phyloP scores from a whole-genome alignment of 2,113 vertebrate genomes.

The Sylvietta virens region DNA sequence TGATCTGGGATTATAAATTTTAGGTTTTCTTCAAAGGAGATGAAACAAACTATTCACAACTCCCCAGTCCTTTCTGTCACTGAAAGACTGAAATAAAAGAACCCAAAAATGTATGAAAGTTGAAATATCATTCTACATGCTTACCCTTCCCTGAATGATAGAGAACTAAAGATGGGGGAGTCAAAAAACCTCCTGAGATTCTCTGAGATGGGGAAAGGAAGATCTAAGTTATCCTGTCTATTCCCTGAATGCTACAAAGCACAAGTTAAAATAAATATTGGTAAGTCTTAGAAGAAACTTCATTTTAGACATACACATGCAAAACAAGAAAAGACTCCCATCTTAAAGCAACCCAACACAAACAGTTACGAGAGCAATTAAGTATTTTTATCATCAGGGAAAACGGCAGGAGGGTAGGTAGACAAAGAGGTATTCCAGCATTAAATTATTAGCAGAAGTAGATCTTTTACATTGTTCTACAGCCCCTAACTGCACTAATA shows the following conservation, averaged over 20 bases:
- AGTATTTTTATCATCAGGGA: not conserved
- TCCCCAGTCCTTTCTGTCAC: conserved; percentile 71
- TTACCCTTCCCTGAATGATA: conserved; percentile 21
- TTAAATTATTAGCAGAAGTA: not conserved
- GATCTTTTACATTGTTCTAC: not conserved
- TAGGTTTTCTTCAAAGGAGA: conserved; percentile 76
- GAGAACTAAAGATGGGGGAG: conserved; percentile 34
- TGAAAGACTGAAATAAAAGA: conserved; percentile 64
- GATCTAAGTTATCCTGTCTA: not conserved
- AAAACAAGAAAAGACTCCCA: not conserved
- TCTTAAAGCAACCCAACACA: not conserved
- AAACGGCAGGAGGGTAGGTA: not conserved
- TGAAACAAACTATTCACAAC: conserved; percentile 72
- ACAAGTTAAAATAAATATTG: not conserved
- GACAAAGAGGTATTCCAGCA: not conserved
- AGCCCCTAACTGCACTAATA: not conserved
- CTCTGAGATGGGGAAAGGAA: conserved; percentile 10
- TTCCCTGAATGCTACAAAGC: not conserved
- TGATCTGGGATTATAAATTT: conserved; percentile 77
- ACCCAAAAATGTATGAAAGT: conserved; percentile 26
- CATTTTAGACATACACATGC: not conserved
- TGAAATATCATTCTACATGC: conserved; percentile 55
- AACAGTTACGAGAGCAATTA: not conserved
- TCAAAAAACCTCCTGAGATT: conserved; percentile 5
- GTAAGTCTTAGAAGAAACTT: not conserved